Percentiles rank a stretch among this genome's conserved stretches.
These are phyloP conservation scores for Chloropsis hardwickii DNA, from an alignment of 2,113 vertebrate species.

Conservation along the genomic window DNA sequence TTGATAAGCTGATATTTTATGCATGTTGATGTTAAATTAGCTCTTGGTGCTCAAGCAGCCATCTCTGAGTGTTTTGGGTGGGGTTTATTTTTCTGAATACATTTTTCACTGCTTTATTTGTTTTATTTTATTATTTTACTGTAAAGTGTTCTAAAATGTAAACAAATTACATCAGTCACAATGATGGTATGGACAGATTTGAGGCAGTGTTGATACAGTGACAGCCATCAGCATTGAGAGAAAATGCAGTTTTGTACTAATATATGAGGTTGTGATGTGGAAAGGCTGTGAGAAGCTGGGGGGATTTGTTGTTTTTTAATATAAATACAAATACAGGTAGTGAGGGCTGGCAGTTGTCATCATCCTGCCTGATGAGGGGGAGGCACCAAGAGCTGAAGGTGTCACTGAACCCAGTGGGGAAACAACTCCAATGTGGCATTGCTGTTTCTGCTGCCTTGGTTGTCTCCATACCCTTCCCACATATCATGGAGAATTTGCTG, in stretches of 20 bases:
- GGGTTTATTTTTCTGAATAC: not conserved
- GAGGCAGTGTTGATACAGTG: not conserved
- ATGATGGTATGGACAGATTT: not conserved
- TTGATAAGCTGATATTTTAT: conserved; percentile 41
- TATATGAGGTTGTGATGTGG: not conserved
- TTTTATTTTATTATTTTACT: not conserved
- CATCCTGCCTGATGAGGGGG: not conserved
- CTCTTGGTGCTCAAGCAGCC: not conserved
- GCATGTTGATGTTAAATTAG: not conserved
- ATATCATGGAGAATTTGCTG: not conserved
- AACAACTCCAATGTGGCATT: not conserved
- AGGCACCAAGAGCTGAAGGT: not conserved
- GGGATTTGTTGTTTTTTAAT: not conserved
- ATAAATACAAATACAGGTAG: not conserved
- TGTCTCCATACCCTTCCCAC: not conserved
- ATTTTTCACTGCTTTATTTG: accelerated
- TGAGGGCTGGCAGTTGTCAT: not conserved
- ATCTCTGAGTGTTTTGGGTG: not conserved
- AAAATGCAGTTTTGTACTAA: not conserved
- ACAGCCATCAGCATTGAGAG: not conserved
- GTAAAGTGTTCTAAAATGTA: not conserved
- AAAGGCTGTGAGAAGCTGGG: not conserved
- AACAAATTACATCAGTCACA: not conserved
- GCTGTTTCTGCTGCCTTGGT: not conserved
- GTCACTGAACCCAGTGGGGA: not conserved